phyloP scores from a whole-genome alignment of 1,140 invertebrate species.

The Thalassaphorura encarpata region DNA sequence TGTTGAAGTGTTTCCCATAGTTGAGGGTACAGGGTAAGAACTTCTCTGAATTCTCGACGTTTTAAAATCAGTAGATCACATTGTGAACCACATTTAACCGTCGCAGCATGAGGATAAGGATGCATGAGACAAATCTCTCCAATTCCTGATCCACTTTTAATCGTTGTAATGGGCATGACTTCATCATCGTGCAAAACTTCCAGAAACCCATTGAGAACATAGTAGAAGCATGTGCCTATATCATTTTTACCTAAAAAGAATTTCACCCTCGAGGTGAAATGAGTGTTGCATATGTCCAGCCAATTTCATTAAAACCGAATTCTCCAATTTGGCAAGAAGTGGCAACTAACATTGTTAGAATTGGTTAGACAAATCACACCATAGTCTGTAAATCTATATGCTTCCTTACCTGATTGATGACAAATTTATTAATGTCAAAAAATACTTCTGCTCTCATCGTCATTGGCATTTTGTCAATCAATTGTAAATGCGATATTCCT shows the following conservation, averaged over 20 bases:
- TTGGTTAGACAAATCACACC: not conserved
- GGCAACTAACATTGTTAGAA: not conserved
- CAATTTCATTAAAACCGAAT: slow-evolving; percentile 26
- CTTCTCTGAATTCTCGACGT: slow-evolving; percentile 12
- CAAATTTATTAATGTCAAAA: slow-evolving; percentile 30
- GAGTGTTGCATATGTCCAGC: slow-evolving; percentile 21
- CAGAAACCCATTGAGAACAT: slow-evolving; percentile 24
- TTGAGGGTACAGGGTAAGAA: slow-evolving; percentile 21
- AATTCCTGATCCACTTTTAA: slow-evolving; percentile 27
- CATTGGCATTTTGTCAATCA: slow-evolving; percentile 24
- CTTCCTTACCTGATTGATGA: slow-evolving; percentile 18
- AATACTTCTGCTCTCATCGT: slow-evolving; percentile 26
- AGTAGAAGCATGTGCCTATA: slow-evolving; percentile 19
- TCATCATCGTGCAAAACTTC: slow-evolving; percentile 24
- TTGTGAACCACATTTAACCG: slow-evolving; percentile 23
- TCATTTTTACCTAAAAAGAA: slow-evolving; percentile 22
- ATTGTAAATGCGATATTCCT: slow-evolving; percentile 21
- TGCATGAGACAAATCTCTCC: slow-evolving; percentile 29
- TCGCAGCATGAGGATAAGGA: slow-evolving; percentile 22
- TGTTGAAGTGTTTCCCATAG: slow-evolving; percentile 14
- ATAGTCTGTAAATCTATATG: not conserved
- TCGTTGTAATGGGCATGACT: slow-evolving; percentile 13
- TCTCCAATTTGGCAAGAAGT: slow-evolving; percentile 10
- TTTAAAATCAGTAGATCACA: slow-evolving; percentile 25
- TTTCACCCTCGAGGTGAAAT: slow-evolving; percentile 24